Percentiles rank a stretch among this genome's conserved stretches.
These are phyloP conservation scores for Drosophila borborema DNA, from an alignment of 2,888 invertebrate genomes.

Conservation along the genomic window DNA sequence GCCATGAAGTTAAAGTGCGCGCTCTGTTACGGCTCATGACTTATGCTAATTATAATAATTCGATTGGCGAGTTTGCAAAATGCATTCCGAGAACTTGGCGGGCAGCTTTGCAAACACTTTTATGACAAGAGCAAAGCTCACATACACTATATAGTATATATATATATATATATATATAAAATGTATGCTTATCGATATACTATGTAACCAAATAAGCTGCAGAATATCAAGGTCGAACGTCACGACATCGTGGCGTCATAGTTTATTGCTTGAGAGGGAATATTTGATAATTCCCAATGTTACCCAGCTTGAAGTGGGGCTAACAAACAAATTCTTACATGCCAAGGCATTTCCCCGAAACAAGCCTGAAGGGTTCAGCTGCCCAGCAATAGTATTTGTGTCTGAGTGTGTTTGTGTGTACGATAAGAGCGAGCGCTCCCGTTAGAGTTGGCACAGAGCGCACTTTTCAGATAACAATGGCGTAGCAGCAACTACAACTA, in stretches of 20 bases:
- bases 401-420: constrained; percentile 14
- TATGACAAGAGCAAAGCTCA: constrained; percentile 35
- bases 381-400: constrained; percentile 5
- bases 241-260: constrained; percentile 8
- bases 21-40: constrained; percentile 13
- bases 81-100: constrained; percentile 30
- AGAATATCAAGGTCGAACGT: constrained; percentile 5
- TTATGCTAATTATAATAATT: constrained; percentile 44
- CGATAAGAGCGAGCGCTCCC: constrained; percentile 46
- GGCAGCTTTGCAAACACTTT: constrained; percentile 12
- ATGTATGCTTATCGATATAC: neutral
- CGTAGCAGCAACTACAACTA: constrained; percentile 27
- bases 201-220: neutral
- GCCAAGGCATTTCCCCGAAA: constrained; percentile 32
- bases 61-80: constrained; percentile 9
- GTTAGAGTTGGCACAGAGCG: constrained; percentile 60
- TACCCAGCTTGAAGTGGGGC: constrained; percentile 1
- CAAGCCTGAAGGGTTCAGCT: constrained; percentile 20
- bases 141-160: neutral
- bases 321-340: constrained; percentile 48
- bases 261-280: constrained; percentile 3
- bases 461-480: constrained; percentile 57
- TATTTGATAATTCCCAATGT: constrained; percentile 3
- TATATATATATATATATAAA: neutral
- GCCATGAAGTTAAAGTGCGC: neutral